These are phyloP conservation scores for Sigmodon hispidus DNA, from an alignment of 2,113 vertebrate species.

Conservation along the genomic window DNA sequence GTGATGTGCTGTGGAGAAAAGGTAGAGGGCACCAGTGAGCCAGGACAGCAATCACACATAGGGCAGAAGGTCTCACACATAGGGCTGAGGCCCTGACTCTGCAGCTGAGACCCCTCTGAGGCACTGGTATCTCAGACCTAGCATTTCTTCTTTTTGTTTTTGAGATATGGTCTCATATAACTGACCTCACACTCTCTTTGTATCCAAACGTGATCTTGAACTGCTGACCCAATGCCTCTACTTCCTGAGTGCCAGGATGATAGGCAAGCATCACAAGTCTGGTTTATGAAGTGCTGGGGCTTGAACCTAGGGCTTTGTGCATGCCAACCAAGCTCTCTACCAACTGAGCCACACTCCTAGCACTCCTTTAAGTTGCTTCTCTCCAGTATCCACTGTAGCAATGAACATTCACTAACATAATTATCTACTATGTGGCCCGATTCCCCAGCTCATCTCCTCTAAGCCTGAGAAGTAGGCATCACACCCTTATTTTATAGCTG, in stretches of 20 bases:
- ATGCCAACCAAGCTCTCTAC: not conserved
- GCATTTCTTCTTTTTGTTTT: not conserved
- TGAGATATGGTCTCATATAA: not conserved
- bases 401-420: not conserved
- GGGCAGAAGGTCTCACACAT: not conserved
- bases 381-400: not conserved
- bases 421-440: not conserved
- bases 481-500: not conserved
- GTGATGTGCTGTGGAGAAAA: conserved; percentile 79
- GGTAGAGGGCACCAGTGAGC: not conserved
- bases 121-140: not conserved
- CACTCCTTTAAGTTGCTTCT: not conserved
- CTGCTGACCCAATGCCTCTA: not conserved
- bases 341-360: too few relatives aligned
- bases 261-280: not conserved
- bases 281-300: not conserved
- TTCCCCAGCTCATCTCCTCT: not conserved
- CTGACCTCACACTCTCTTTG: not conserved
- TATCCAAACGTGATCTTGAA: not conserved
- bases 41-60: accelerated
- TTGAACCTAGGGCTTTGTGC: not conserved
- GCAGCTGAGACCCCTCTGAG: not conserved
- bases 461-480: not conserved
- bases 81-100: not conserved
- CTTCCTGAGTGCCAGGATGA: not conserved